These are phyloP conservation scores for Meriones unguiculatus DNA, from an alignment of 2,113 vertebrate genomes.

Conservation along the genomic window DNA sequence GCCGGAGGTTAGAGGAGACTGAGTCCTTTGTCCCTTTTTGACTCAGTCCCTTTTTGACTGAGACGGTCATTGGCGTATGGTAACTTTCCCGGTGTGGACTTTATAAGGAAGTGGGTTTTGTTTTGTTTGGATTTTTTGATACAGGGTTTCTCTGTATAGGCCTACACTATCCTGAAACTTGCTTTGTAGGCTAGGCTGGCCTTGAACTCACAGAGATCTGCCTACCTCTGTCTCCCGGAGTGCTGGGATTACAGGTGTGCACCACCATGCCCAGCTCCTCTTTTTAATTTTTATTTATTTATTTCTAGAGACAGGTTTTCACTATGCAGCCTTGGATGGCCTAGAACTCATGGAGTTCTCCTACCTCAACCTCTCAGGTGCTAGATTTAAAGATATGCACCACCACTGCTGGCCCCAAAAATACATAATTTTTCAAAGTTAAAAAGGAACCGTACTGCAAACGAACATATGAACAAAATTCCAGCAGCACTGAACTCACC, in stretches of 20 bases:
- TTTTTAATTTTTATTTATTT: not conserved
- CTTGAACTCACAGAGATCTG: not conserved
- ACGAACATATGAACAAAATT: not conserved
- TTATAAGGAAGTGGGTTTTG: not conserved
- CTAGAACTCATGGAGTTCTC: not conserved
- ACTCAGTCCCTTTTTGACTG: too few relatives aligned
- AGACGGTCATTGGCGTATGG: not conserved
- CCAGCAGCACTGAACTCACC: not conserved
- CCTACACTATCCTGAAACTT: not conserved
- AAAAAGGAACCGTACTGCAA: not conserved
- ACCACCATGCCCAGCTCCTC: not conserved
- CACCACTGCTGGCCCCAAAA: not conserved
- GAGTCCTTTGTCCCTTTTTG: too few relatives aligned
- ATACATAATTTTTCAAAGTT: not conserved
- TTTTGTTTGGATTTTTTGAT: not conserved
- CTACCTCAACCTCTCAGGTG: not conserved
- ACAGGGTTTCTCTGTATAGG: not conserved
- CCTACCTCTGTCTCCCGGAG: not conserved
- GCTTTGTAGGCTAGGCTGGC: not conserved
- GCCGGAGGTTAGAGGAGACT: not conserved
- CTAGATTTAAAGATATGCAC: not conserved
- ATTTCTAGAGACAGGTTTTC: not conserved
- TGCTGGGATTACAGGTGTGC: not conserved
- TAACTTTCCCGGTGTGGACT: not conserved
- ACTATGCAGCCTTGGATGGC: not conserved